phyloP scores from a whole-genome alignment of 2,113 vertebrate genomes.

The Mormoops blainvillei region DNA sequence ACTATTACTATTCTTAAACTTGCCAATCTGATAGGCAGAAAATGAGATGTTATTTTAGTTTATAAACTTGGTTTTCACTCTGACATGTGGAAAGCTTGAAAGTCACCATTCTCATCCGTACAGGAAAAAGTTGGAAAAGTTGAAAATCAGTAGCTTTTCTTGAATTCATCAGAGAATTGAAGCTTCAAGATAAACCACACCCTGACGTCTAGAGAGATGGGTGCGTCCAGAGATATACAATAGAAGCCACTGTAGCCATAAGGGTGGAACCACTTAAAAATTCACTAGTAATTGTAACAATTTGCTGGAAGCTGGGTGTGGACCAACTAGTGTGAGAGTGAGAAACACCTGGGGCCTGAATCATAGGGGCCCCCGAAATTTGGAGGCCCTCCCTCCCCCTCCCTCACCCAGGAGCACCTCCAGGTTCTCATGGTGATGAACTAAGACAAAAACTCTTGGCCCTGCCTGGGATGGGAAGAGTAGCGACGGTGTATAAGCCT shows the following conservation, averaged over 20 bases:
- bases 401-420: not conserved
- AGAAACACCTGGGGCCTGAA: not conserved
- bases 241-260: not conserved
- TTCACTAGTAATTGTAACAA: not conserved
- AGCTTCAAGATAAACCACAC: not conserved
- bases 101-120: not conserved
- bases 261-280: not conserved
- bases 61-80: not conserved
- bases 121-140: not conserved
- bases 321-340: not conserved
- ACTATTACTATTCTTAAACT: constrained; percentile 14
- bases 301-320: not conserved
- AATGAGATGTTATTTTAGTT: not conserved
- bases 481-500: not conserved
- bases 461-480: not conserved
- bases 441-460: not conserved
- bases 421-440: not conserved
- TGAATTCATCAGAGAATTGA: not conserved
- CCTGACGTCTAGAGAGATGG: not conserved
- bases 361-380: not conserved
- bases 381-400: not conserved
- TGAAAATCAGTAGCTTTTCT: not conserved
- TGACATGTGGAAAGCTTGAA: not conserved
- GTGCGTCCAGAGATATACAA: not conserved
- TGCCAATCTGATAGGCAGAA: not conserved